phyloP scores from a whole-genome alignment of 2,888 invertebrate species.

The Mesorhabditis spiculigera region DNA sequence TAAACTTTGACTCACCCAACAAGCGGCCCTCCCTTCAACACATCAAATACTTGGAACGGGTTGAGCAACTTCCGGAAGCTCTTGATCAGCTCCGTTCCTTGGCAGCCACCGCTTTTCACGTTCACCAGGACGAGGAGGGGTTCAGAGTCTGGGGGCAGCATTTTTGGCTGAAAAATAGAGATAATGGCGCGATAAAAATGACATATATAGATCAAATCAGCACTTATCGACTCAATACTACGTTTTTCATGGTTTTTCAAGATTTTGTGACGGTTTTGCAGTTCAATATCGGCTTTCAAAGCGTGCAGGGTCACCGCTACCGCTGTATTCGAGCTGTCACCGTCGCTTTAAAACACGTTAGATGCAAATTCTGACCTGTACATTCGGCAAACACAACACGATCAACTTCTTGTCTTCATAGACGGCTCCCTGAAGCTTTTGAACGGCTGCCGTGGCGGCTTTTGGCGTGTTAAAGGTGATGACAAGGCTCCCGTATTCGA shows the following conservation, averaged over 20 bases:
- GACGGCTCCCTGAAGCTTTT: constrained; percentile 84
- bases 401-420: constrained; percentile 90
- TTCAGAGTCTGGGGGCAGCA: constrained; percentile 65
- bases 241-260: no score
- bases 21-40: constrained; percentile 96
- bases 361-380: constrained; percentile 59
- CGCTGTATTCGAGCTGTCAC: no score
- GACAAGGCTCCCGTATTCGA: constrained; percentile 98
- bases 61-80: constrained; percentile 97
- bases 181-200: no score
- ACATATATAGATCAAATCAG: no score
- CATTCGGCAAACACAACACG: constrained; percentile 92
- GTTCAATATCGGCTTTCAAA: no score
- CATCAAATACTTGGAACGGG: constrained; percentile 99
- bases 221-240: no score
- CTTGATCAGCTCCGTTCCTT: constrained; percentile 89
- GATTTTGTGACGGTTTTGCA: no score
- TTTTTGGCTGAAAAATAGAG: constrained; percentile 59
- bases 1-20: constrained; percentile 74
- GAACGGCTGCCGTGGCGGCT: constrained; percentile 85
- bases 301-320: no score
- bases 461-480: constrained; percentile 93
- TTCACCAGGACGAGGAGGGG: constrained; percentile 98
- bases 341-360: no score
- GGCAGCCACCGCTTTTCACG: constrained; percentile 98